Evolutionary conservation across 2,113 vertebrate species (phyloP).

Genomic region (Brachyhypopomus gauderio): DNA sequence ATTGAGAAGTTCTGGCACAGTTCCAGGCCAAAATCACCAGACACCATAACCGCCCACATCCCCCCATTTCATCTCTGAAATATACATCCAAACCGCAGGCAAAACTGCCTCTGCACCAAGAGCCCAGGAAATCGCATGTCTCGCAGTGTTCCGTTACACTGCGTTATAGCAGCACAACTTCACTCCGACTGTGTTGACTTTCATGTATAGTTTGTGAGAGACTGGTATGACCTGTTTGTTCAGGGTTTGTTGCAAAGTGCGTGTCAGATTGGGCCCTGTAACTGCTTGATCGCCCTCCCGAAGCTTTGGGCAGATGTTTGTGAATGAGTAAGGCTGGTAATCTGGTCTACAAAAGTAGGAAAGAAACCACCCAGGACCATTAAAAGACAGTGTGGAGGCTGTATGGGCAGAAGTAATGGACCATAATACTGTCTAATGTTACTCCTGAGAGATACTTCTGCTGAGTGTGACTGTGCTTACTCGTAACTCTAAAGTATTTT

Average conservation of each 20-base stretch:
- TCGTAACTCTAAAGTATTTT: not conserved
- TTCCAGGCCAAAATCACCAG: constrained; percentile 20
- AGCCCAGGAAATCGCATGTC: not conserved
- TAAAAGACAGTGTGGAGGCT: not conserved
- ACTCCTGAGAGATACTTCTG: not conserved
- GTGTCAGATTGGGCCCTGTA: not conserved
- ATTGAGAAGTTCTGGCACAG: constrained; percentile 4
- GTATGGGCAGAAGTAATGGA: not conserved
- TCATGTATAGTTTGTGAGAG: not conserved
- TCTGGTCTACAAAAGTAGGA: not conserved
- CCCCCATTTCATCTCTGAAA: constrained; percentile 23
- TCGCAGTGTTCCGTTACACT: not conserved
- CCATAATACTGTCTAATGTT: constrained; percentile 2
- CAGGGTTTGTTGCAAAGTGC: not conserved
- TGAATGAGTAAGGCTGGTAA: not conserved
- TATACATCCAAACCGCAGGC: constrained; percentile 15
- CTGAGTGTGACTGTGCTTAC: not conserved
- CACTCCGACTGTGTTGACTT: not conserved
- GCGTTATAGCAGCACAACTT: not conserved
- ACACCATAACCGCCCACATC: not conserved
- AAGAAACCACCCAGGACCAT: constrained; percentile 1
- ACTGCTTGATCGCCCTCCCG: not conserved
- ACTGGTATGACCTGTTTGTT: not conserved
- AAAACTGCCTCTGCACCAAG: not conserved
- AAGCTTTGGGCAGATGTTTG: not conserved